These are phyloP conservation scores for Anas platyrhynchos DNA, from an alignment of 2,113 vertebrate genomes.

Conservation along the genomic window DNA sequence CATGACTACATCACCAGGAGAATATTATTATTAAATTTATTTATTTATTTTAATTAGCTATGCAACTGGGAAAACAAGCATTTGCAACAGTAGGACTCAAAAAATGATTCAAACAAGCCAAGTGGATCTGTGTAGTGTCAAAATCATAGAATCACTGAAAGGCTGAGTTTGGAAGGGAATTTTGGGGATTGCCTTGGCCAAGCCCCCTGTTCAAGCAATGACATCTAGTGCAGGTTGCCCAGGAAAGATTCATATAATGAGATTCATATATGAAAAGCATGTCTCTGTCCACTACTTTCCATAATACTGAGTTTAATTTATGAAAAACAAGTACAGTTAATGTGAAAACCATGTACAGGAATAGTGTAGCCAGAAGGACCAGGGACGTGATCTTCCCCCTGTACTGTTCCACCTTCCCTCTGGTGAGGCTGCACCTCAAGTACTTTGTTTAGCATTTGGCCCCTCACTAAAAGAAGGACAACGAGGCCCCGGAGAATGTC, in stretches of 20 bases:
- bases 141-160: not conserved
- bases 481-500: no score
- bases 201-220: not conserved
- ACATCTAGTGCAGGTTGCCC: not conserved
- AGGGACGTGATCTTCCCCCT: no score
- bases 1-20: not conserved
- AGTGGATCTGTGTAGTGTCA: not conserved
- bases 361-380: no score
- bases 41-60: not conserved
- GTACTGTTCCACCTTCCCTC: no score
- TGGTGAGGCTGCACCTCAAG: no score
- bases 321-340: not conserved
- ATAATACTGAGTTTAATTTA: not conserved
- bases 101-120: not conserved
- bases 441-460: no score
- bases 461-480: no score
- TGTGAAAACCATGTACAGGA: no score
- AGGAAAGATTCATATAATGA: not conserved
- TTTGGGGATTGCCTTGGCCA: not conserved
- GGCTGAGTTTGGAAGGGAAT: not conserved
- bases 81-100: not conserved
- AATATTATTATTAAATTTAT: not conserved
- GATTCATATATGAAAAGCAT: not conserved
- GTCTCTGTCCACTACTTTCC: not conserved
- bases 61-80: not conserved